Evolutionary conservation across 2,888 invertebrate species (phyloP).

Genomic region (Rapana venosa): DNA sequence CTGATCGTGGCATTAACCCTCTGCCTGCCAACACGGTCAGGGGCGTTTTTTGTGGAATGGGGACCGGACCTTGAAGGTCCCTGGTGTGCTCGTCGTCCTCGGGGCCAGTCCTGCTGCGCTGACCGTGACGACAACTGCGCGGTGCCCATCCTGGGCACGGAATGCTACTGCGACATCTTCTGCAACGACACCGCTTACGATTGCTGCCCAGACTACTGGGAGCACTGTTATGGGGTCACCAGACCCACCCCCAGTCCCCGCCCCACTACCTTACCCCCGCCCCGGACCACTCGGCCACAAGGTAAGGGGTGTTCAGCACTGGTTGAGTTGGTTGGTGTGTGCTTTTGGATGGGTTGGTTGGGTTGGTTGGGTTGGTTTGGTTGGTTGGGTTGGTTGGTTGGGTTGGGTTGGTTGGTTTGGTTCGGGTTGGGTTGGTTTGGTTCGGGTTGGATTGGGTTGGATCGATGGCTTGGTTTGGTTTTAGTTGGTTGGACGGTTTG

Average conservation of each 20-base stretch:
- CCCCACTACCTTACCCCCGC: slow-evolving; percentile 46
- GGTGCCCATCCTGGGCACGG: slow-evolving; percentile 88
- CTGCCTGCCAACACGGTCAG: background rate
- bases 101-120: slow-evolving; percentile 81
- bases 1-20: background rate
- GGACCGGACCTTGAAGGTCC: slow-evolving; percentile 67
- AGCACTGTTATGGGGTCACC: slow-evolving; percentile 83
- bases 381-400: too few species aligned
- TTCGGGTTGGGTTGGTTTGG: too few species aligned
- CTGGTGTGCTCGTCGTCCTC: slow-evolving; percentile 61
- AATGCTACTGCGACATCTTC: slow-evolving; percentile 96
- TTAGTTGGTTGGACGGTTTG: too few species aligned
- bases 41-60: slow-evolving; percentile 54
- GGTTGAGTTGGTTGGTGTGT: background rate
- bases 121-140: slow-evolving; percentile 90
- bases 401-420: too few species aligned
- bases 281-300: slow-evolving; percentile 45
- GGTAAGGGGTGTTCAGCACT: background rate
- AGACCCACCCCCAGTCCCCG: slow-evolving; percentile 47
- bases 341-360: too few species aligned
- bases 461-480: too few species aligned
- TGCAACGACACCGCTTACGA: slow-evolving; percentile 89
- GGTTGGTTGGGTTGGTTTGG: too few species aligned
- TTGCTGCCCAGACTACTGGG: slow-evolving; percentile 94
- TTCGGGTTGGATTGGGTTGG: too few species aligned